phyloP scores from a whole-genome alignment of 30 jellyfish, hydroid and myxozoan species.

The Hydractinia echinata region DNA sequence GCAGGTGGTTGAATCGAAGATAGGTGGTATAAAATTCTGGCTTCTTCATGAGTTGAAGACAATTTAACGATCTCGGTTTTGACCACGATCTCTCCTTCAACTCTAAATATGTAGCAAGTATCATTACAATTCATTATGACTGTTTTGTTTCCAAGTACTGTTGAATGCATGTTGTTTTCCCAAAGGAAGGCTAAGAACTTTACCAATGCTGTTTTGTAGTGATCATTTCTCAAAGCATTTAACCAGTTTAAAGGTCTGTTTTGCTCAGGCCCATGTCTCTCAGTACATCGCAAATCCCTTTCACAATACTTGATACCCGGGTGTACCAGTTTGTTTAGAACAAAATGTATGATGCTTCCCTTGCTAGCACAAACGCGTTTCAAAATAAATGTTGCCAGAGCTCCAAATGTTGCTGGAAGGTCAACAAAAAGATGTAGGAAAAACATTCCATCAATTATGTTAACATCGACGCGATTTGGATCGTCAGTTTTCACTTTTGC shows the following conservation, averaged over 20 bases:
- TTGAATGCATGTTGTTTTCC: neutral
- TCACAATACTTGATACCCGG: too few species aligned
- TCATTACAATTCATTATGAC: neutral
- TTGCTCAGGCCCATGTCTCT: too few species aligned
- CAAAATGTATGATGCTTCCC: too few species aligned
- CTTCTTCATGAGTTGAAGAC: constrained; percentile 3
- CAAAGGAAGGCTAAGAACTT: neutral
- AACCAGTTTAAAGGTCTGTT: too few species aligned
- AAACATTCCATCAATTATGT: too few species aligned
- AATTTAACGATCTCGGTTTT: neutral
- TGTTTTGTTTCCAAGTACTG: neutral
- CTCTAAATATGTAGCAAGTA: neutral
- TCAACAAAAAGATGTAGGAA: too few species aligned
- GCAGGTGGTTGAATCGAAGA: neutral
- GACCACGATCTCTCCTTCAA: neutral
- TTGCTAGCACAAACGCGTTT: neutral
- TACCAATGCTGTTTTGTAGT: neutral
- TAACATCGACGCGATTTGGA: neutral
- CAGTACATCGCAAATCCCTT: too few species aligned
- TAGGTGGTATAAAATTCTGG: neutral
- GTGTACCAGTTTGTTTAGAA: too few species aligned
- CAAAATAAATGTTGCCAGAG: neutral
- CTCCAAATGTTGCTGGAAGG: neutral
- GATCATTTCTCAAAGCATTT: neutral
- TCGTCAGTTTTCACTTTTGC: neutral